Evolutionary conservation across 2,113 vertebrate genomes (phyloP).

Genomic region (Apistogramma diplotaenia): DNA sequence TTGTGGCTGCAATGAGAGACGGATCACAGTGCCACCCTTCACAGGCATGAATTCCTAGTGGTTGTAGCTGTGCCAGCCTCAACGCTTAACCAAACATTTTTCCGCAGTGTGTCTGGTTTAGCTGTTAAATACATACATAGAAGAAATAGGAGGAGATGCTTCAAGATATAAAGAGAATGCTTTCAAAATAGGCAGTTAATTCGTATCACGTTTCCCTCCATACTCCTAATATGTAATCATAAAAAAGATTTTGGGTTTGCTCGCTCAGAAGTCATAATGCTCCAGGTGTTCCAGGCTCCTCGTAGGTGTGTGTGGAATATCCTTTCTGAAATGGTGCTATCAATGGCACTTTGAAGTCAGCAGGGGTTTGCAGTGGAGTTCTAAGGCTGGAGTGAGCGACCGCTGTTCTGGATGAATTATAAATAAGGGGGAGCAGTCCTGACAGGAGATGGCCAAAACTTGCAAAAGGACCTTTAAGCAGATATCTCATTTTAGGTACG

Average conservation of each 20-base stretch:
- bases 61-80: background rate
- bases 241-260: background rate
- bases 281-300: background rate
- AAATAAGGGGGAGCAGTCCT: background rate
- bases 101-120: slow-evolving; percentile 28
- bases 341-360: background rate
- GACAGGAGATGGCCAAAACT: background rate
- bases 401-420: background rate
- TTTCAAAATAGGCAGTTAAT: background rate
- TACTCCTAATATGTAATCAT: background rate
- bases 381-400: background rate
- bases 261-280: background rate
- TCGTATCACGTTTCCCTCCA: background rate
- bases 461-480: background rate
- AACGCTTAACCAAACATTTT: slow-evolving; percentile 25
- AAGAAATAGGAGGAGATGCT: background rate
- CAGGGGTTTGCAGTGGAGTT: background rate
- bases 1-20: background rate
- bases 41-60: background rate
- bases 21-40: slow-evolving; percentile 5
- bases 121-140: background rate
- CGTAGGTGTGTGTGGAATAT: background rate
- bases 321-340: background rate
- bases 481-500: background rate
- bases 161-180: background rate